phyloP scores from a whole-genome alignment of 2,797 vertebrate species.

The Chrysocyon brachyurus region DNA sequence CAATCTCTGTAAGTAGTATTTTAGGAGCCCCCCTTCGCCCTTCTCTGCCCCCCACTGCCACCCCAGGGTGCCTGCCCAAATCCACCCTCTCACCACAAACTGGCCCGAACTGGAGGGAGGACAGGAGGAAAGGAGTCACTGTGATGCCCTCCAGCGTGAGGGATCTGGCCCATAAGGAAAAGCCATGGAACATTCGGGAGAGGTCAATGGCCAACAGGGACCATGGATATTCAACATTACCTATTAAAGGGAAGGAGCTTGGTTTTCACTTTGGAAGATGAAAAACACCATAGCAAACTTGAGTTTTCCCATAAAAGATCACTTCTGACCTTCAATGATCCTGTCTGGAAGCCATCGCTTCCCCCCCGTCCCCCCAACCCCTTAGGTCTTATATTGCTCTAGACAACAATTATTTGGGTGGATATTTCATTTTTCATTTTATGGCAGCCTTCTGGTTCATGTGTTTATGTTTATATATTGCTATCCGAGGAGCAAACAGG shows the following conservation, averaged over 20 bases:
- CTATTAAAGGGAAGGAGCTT: background rate
- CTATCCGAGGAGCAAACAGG: background rate
- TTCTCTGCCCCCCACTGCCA: background rate
- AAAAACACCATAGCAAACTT: background rate
- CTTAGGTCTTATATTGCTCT: slow-evolving; percentile 37
- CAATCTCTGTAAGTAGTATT: background rate
- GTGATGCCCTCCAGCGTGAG: accelerated
- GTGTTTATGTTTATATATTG: accelerated
- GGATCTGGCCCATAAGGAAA: background rate
- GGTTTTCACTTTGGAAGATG: background rate
- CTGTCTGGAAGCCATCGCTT: slow-evolving; percentile 6
- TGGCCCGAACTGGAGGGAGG: background rate
- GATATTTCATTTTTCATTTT: slow-evolving; percentile 65
- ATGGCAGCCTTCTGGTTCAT: background rate
- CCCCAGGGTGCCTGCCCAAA: background rate
- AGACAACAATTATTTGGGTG: slow-evolving; percentile 45
- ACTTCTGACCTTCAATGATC: slow-evolving; percentile 60
- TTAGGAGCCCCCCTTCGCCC: background rate
- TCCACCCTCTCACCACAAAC: too few relatives aligned
- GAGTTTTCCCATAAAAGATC: slow-evolving; percentile 19
- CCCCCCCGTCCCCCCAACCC: background rate
- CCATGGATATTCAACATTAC: accelerated
- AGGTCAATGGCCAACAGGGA: background rate
- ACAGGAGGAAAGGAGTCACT: background rate
- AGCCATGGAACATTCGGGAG: accelerated